These are phyloP conservation scores for Riparia riparia DNA, from an alignment of 2,113 vertebrate genomes.

Conservation along the genomic window DNA sequence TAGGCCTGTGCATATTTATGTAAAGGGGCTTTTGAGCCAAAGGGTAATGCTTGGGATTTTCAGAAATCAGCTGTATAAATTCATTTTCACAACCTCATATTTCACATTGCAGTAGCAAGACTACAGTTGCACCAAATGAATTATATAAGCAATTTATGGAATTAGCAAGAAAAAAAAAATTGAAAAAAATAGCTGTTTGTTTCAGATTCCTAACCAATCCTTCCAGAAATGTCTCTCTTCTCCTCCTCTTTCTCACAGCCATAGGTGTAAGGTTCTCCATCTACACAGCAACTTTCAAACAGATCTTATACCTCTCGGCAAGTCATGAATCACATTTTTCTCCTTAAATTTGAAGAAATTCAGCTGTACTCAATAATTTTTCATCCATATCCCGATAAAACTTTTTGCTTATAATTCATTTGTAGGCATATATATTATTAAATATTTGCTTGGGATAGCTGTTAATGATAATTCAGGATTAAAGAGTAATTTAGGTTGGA, in stretches of 20 bases:
- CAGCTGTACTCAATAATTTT: not conserved
- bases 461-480: not conserved
- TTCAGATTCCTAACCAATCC: not conserved
- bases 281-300: not conserved
- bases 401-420: not conserved
- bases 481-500: not conserved
- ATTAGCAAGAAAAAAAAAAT: not conserved
- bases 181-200: not conserved
- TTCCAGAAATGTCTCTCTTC: not conserved
- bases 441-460: not conserved
- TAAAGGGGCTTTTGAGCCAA: not conserved
- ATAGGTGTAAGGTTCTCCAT: not conserved
- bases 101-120: not conserved
- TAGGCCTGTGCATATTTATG: not conserved
- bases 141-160: not conserved
- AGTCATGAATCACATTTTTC: not conserved
- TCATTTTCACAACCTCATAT: not conserved
- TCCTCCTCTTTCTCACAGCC: not conserved
- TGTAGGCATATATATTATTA: not conserved
- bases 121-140: not conserved
- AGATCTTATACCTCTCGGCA: not conserved
- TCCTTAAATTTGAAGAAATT: not conserved
- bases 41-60: not conserved
- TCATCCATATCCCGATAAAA: not conserved
- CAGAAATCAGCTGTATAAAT: not conserved